Evolutionary conservation across 2,113 vertebrate genomes (phyloP).

Genomic region (Litocranius walleri): DNA sequence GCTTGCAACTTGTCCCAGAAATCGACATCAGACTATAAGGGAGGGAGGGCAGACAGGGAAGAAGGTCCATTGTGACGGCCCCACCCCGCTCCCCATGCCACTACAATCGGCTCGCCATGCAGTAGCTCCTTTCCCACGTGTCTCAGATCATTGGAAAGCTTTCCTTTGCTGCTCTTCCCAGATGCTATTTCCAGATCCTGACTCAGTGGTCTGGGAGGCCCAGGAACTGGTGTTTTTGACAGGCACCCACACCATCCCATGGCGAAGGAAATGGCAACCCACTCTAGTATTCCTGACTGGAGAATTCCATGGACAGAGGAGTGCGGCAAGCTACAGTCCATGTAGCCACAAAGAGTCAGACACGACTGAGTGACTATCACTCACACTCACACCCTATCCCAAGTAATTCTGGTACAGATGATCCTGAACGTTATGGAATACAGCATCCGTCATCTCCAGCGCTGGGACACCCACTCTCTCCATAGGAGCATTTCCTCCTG

Average conservation of each 20-base stretch:
- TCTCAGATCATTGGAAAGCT: background rate
- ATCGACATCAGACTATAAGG: constrained; percentile 93
- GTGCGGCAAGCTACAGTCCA: background rate
- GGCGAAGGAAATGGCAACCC: background rate
- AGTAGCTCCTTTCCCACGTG: background rate
- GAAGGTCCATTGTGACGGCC: background rate
- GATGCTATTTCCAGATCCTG: background rate
- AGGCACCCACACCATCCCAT: background rate
- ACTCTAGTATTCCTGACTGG: background rate
- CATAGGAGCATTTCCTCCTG: background rate
- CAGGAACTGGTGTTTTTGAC: background rate
- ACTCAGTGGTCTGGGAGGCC: background rate
- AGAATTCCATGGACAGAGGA: background rate
- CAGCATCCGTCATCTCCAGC: accelerated
- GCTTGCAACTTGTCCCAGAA: constrained; percentile 99
- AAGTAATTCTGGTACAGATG: too few species aligned
- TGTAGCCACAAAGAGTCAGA: background rate
- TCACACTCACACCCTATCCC: background rate
- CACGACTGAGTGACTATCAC: background rate
- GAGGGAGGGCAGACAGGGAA: constrained; percentile 42
- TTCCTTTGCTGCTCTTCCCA: background rate
- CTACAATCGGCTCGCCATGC: background rate
- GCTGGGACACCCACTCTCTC: background rate
- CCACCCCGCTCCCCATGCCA: background rate
- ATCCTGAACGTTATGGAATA: background rate